Conservation (phyloP, 2,797 vertebrate species). For the Sitta carolinensis region DNA sequence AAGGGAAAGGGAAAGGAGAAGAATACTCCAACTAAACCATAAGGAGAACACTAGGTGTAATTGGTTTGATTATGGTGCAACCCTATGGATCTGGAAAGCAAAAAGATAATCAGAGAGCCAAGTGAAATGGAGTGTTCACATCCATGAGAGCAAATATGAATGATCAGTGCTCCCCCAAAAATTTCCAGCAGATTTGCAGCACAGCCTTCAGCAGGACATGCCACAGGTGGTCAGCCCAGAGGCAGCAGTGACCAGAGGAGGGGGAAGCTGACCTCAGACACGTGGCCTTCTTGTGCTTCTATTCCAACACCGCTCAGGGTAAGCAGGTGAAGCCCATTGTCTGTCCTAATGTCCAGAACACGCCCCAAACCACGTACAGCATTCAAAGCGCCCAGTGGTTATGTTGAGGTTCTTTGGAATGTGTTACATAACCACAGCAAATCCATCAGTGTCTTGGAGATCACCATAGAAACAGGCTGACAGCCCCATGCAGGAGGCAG, state of each 20-base stretch:
- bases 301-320: neutral
- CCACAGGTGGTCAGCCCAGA: neutral
- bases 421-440: neutral
- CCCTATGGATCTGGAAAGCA: neutral
- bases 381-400: neutral
- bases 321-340: neutral
- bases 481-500: neutral
- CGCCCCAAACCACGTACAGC: neutral
- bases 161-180: neutral
- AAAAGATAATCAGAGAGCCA: neutral
- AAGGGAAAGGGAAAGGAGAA: neutral
- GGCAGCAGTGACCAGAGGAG: neutral
- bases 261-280: neutral
- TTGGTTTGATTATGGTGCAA: neutral
- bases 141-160: fast-evolving
- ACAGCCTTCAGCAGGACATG: neutral
- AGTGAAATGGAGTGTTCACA: neutral
- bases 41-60: fast-evolving
- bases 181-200: neutral
- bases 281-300: fast-evolving
- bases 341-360: neutral
- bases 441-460: slow-evolving; percentile 9
- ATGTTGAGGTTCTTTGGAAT: neutral
- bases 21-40: neutral
- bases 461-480: slow-evolving; percentile 58